Evolutionary conservation across 2,797 vertebrate genomes (phyloP).

Genomic region (Percopsis omiscomaycus): DNA sequence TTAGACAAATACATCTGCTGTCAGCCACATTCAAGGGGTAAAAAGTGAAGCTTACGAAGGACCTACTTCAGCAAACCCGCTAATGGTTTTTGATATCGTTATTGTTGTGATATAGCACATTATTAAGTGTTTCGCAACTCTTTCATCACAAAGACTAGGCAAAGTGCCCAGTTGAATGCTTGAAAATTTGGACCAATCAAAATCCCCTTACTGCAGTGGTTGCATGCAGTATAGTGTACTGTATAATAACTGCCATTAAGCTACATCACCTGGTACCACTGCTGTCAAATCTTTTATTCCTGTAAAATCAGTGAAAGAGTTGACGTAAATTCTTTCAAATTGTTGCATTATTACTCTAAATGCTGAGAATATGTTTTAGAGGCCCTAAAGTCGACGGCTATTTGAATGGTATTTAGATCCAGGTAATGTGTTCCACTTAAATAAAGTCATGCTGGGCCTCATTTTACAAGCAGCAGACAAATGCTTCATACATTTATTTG

Average conservation of each 20-base stretch:
- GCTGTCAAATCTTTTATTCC: slow-evolving; percentile 25
- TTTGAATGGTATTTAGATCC: slow-evolving; percentile 38
- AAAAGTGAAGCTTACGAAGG: slow-evolving; percentile 54
- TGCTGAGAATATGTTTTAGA: slow-evolving; percentile 22
- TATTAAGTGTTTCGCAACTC: slow-evolving; percentile 42
- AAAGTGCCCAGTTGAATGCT: slow-evolving; percentile 18
- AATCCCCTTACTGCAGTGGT: slow-evolving; percentile 1
- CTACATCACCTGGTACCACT: slow-evolving; percentile 4
- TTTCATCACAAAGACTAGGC: slow-evolving; percentile 16
- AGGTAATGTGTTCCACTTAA: slow-evolving; percentile 40
- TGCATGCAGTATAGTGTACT: slow-evolving; percentile 2
- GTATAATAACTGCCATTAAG: slow-evolving; percentile 25
- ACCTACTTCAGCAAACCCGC: slow-evolving; percentile 39
- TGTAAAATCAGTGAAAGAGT: slow-evolving; percentile 17
- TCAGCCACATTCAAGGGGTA: slow-evolving; percentile 48
- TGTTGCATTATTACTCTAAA: slow-evolving; percentile 39
- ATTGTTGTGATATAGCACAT: slow-evolving; percentile 54
- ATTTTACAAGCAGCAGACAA: too few relatives aligned
- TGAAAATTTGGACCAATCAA: background rate
- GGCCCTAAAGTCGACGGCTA: background rate
- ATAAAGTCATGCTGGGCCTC: slow-evolving; percentile 1
- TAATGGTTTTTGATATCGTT: slow-evolving; percentile 55
- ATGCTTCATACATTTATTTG: too few relatives aligned
- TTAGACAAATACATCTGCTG: slow-evolving; percentile 56
- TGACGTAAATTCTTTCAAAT: slow-evolving; percentile 31